Conservation (phyloP, 2,113 vertebrate species). For the Lophura nycthemera region DNA sequence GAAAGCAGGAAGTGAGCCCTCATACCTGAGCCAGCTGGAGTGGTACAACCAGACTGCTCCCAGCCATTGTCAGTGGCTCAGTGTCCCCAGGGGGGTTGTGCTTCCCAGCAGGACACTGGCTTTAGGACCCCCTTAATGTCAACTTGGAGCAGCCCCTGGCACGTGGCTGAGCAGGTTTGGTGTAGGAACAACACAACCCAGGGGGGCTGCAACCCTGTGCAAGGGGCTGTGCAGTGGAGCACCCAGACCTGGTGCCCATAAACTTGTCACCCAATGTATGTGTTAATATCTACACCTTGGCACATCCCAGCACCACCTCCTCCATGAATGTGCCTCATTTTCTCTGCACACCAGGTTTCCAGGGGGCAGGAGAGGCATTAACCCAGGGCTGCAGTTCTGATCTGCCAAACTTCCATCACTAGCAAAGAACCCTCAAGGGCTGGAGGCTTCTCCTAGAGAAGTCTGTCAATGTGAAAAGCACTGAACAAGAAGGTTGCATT, state of each 20-base stretch:
- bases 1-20: not conserved
- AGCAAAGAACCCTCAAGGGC: fast-evolving
- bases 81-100: not conserved
- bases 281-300: not conserved
- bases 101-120: not conserved
- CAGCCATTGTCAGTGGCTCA: not conserved
- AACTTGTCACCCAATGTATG: not conserved
- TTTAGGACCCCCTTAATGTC: not conserved
- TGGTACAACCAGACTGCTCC: not conserved
- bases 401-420: not conserved
- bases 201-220: not conserved
- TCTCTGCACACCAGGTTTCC: not conserved
- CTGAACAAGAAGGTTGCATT: not conserved
- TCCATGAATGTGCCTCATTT: not conserved
- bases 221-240: not conserved
- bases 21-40: not conserved
- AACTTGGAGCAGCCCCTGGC: not conserved
- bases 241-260: not conserved
- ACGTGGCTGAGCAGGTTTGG: not conserved
- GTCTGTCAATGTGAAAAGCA: not conserved
- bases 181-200: not conserved
- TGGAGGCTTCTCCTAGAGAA: not conserved
- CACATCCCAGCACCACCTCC: not conserved
- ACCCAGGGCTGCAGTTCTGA: not conserved
- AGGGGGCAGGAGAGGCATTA: not conserved